These are phyloP conservation scores for human DNA, from an alignment of 2,113 vertebrate species.

Conservation along the genomic window GRCh38 chr1:176832001-176832500, in stretches of 20 bases:
- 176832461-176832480: no score
- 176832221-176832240: not conserved
- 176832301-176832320: not conserved
- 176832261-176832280: not conserved
- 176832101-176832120: not conserved
- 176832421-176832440: no score
- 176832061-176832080: not conserved
- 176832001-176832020: no score
- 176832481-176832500: no score
- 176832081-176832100: not conserved
- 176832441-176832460: no score
- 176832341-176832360: rapidly evolving
- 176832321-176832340: not conserved
- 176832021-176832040: not conserved
- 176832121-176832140: not conserved
- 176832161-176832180: not conserved
- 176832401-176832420: no score
- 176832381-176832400: no score
- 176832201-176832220: not conserved
- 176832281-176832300: not conserved
- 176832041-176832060: not conserved
- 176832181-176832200: not conserved
- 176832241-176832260: not conserved
- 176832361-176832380: no score
- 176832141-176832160: not conserved